A percentile compares a stretch with the other conserved stretches of the same genome.
These are phyloP conservation scores for Cepaea nemoralis DNA, from an alignment of 1,140 invertebrate genomes.

Conservation along the genomic window DNA sequence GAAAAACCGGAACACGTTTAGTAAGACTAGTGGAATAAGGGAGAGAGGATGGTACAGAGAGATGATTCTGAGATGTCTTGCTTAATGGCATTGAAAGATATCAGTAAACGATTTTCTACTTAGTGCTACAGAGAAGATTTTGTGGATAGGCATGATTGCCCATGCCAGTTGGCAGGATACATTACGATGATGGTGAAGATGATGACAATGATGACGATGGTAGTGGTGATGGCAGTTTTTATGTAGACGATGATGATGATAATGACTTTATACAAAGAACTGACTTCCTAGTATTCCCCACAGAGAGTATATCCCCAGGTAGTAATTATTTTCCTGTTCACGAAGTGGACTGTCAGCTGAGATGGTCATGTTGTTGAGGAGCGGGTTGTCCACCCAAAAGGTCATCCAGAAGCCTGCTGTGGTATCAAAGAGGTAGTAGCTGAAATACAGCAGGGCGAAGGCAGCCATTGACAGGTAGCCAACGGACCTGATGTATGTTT, in stretches of 20 bases:
- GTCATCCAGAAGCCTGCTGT: constrained; percentile 60
- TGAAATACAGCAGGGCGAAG: neutral
- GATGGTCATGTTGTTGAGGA: constrained; percentile 44
- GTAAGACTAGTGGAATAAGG: too few relatives aligned
- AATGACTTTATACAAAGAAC: constrained; percentile 63
- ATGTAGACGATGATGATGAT: neutral
- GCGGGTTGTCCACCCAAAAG: constrained; percentile 63
- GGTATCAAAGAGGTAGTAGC: constrained; percentile 1
- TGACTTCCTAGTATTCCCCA: constrained; percentile 58
- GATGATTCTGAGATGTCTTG: too few relatives aligned
- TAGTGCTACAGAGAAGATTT: too few relatives aligned
- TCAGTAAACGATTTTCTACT: too few relatives aligned
- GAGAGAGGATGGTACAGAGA: too few relatives aligned
- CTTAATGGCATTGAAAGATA: too few relatives aligned
- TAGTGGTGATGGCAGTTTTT: neutral
- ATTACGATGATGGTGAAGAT: too few relatives aligned
- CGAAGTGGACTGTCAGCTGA: constrained; percentile 48
- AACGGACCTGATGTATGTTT: neutral
- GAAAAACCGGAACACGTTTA: too few relatives aligned
- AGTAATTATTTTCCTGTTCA: constrained; percentile 54
- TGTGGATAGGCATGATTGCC: too few relatives aligned
- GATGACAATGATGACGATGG: neutral
- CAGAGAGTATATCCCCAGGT: constrained; percentile 63
- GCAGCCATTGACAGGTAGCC: neutral
- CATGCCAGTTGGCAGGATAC: too few relatives aligned